phyloP scores from a whole-genome alignment of 2,888 invertebrate genomes.

The Lucinisca nassula region DNA sequence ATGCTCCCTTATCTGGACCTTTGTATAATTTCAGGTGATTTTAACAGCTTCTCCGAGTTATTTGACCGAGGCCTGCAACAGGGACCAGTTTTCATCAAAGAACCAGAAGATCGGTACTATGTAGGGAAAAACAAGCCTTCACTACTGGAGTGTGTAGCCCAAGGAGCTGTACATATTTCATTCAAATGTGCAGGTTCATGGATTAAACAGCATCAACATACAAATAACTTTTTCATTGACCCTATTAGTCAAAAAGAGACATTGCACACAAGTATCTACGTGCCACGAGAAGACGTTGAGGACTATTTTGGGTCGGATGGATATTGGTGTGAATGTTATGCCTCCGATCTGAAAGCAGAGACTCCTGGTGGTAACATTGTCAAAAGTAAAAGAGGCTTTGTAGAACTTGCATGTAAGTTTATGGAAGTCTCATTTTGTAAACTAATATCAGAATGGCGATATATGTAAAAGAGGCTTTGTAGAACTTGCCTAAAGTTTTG shows the following conservation, averaged over 20 bases:
- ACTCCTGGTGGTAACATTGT: slow-evolving; percentile 90
- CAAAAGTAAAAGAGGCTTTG: slow-evolving; percentile 95
- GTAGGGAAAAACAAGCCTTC: slow-evolving; percentile 94
- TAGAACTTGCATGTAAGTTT: slow-evolving; percentile 98
- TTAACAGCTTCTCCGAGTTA: not conserved
- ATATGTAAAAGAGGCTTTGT: too few relatives aligned
- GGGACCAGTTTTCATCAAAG: slow-evolving; percentile 94
- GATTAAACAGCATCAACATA: slow-evolving; percentile 71
- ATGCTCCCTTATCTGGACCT: too few relatives aligned
- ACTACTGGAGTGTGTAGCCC: slow-evolving; percentile 95
- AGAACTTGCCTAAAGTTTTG: too few relatives aligned
- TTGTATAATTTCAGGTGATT: slow-evolving; percentile 3
- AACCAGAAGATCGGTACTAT: slow-evolving; percentile 96
- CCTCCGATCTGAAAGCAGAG: slow-evolving; percentile 90
- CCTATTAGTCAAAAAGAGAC: slow-evolving; percentile 80
- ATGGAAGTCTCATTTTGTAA: too few relatives aligned
- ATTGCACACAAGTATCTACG: slow-evolving; percentile 80
- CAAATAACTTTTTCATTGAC: slow-evolving; percentile 74
- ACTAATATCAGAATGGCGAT: too few relatives aligned
- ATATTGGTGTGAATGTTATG: slow-evolving; percentile 95
- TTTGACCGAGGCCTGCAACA: slow-evolving; percentile 30
- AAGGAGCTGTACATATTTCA: slow-evolving; percentile 95
- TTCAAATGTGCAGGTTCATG: slow-evolving; percentile 94
- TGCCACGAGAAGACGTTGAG: slow-evolving; percentile 91
- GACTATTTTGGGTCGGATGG: slow-evolving; percentile 96